A percentile compares a stretch with the other conserved stretches of the same genome.
phyloP scores from a whole-genome alignment of 2,888 invertebrate species.

The Drosophila leonis region DNA sequence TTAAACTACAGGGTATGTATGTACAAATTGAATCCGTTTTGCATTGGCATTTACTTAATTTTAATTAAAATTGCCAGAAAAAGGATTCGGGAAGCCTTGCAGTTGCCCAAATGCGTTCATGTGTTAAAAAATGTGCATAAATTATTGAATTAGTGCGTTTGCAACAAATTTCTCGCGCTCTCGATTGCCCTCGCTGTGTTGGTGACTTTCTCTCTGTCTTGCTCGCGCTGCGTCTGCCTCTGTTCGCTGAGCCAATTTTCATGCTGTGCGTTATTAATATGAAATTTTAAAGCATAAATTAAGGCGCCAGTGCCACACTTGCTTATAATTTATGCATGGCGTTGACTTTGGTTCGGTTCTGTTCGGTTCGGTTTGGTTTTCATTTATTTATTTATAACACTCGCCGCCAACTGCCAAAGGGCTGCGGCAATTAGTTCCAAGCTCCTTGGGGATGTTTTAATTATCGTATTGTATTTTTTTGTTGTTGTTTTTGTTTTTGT shows the following conservation, averaged over 20 bases:
- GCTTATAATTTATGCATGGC: slow-evolving; percentile 70
- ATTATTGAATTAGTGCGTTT: slow-evolving; percentile 81
- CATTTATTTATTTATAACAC: slow-evolving; percentile 69
- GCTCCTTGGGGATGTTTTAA: slow-evolving; percentile 68
- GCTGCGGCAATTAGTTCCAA: slow-evolving; percentile 67
- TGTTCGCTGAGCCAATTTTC: slow-evolving; percentile 48
- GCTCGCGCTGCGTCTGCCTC: slow-evolving; percentile 8
- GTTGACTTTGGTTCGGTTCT: slow-evolving; percentile 57
- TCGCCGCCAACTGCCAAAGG: slow-evolving; percentile 60
- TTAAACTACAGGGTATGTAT: slow-evolving; percentile 25
- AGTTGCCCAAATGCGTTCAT: slow-evolving; percentile 51
- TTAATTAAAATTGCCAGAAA: slow-evolving; percentile 61
- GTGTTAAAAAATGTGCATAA: slow-evolving; percentile 79
- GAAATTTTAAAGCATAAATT: slow-evolving; percentile 71
- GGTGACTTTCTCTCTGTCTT: slow-evolving; percentile 9
- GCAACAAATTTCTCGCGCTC: slow-evolving; percentile 45
- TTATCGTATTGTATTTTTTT: slow-evolving; percentile 60
- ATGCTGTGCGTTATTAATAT: slow-evolving; percentile 68
- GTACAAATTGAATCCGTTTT: neutral
- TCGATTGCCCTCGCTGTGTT: slow-evolving; percentile 1
- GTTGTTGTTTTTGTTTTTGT: slow-evolving; percentile 8
- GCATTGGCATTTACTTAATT: slow-evolving; percentile 33
- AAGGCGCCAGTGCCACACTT: slow-evolving; percentile 63
- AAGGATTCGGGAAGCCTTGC: slow-evolving; percentile 51
- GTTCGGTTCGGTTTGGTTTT: slow-evolving; percentile 43